Percentiles rank a stretch among this genome's conserved stretches.
Evolutionary conservation across 2,888 invertebrate genomes (phyloP).

Genomic region (Aporophyla nigra): DNA sequence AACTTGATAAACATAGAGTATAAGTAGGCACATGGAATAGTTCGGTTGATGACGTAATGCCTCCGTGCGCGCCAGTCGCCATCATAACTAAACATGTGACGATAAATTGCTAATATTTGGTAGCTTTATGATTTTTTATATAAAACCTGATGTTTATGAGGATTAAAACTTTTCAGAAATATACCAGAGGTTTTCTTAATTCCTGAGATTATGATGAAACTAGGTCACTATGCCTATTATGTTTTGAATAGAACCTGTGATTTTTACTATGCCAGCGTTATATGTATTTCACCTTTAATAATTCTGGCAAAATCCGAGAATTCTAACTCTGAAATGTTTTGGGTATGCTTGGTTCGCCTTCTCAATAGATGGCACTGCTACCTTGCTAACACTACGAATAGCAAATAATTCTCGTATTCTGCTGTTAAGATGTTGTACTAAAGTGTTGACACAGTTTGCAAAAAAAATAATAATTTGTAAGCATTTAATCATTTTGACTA

Average conservation of each 20-base stretch:
- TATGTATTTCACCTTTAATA: not conserved
- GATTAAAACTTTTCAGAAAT: too few relatives aligned
- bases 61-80: conserved; percentile 39
- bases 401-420: conserved; percentile 18
- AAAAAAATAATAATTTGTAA: not conserved
- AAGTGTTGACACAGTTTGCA: too few relatives aligned
- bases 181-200: conserved; percentile 9
- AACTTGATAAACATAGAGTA: conserved; percentile 71
- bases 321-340: not conserved
- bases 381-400: not conserved
- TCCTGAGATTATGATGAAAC: conserved; percentile 10
- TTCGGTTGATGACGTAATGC: conserved; percentile 58
- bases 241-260: not conserved
- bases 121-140: conserved; percentile 9
- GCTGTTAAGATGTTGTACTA: not conserved
- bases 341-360: not conserved
- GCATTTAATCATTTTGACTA: not conserved
- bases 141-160: not conserved
- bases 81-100: conserved; percentile 40
- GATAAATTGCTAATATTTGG: conserved; percentile 15
- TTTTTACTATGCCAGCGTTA: not conserved
- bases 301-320: not conserved
- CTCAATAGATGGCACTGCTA: conserved; percentile 54
- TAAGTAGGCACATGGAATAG: conserved; percentile 60
- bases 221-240: conserved; percentile 29